Conservation (phyloP, 1,140 invertebrate genomes). For the Cyclargus thomasi region DNA sequence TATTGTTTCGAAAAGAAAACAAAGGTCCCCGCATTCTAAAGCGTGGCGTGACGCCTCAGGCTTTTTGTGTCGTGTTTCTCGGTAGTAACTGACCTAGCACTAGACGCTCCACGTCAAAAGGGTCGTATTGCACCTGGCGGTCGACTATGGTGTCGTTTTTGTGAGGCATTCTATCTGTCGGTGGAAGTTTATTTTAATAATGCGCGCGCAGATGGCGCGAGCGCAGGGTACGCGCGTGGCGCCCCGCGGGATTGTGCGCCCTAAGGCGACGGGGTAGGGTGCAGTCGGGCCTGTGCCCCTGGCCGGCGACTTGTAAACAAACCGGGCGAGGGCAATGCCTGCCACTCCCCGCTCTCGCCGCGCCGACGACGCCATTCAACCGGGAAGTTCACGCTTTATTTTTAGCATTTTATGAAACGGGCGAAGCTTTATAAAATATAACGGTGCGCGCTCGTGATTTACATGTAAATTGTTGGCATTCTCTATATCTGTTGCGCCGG, state of each 20-base stretch:
- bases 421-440: slow-evolving; percentile 40
- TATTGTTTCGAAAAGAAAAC: no score
- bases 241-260: slow-evolving; percentile 42
- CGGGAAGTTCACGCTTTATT: slow-evolving; percentile 72
- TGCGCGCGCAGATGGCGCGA: slow-evolving; percentile 62
- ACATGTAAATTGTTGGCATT: slow-evolving; percentile 17
- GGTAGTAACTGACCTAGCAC: slow-evolving; percentile 65
- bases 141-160: slow-evolving; percentile 42
- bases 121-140: slow-evolving; percentile 60
- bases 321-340: slow-evolving; percentile 68
- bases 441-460: slow-evolving; percentile 30
- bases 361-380: slow-evolving; percentile 68
- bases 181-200: slow-evolving; percentile 67
- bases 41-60: neutral
- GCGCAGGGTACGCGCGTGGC: slow-evolving; percentile 41
- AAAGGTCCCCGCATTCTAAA: neutral
- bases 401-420: slow-evolving; percentile 60
- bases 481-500: neutral
- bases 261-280: slow-evolving; percentile 44
- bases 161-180: slow-evolving; percentile 50
- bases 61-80: slow-evolving; percentile 20
- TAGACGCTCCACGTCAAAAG: slow-evolving; percentile 45
- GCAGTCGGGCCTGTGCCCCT: slow-evolving; percentile 37
- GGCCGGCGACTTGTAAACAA: slow-evolving; percentile 64
- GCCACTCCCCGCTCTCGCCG: slow-evolving; percentile 61